Percentiles rank a stretch among this genome's conserved stretches.
phyloP scores from a whole-genome alignment of 2,797 vertebrate genomes.

The Momotus momota region DNA sequence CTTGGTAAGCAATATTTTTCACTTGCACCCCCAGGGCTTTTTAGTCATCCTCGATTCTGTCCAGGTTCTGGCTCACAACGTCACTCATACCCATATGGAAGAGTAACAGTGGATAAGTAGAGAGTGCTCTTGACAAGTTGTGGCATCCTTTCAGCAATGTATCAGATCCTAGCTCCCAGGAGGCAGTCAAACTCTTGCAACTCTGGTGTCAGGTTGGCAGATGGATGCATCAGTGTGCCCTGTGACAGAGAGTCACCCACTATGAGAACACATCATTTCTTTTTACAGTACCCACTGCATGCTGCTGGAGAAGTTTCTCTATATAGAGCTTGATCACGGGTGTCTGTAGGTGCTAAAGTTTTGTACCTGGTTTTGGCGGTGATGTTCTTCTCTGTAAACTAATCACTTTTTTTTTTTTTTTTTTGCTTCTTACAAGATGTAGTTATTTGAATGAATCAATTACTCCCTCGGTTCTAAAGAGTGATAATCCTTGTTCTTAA shows the following conservation, averaged over 20 bases:
- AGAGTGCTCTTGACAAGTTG: background rate
- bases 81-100: background rate
- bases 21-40: background rate
- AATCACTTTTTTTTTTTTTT: background rate
- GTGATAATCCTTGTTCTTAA: background rate
- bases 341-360: background rate
- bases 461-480: constrained; percentile 17
- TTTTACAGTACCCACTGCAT: background rate
- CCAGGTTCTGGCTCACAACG: background rate
- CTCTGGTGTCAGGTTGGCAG: background rate
- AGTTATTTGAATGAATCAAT: constrained; percentile 25
- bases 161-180: background rate
- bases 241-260: background rate
- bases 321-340: background rate
- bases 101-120: background rate
- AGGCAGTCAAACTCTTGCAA: background rate
- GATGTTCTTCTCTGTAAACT: background rate
- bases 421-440: background rate
- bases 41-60: background rate
- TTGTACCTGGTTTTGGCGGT: background rate
- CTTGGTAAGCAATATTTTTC: background rate
- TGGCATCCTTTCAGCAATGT: background rate
- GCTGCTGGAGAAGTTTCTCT: background rate
- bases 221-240: background rate
- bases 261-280: background rate